Base-by-base conservation (phyloP, 2,888 invertebrate genomes). In the Tinea pellionella region DNA sequence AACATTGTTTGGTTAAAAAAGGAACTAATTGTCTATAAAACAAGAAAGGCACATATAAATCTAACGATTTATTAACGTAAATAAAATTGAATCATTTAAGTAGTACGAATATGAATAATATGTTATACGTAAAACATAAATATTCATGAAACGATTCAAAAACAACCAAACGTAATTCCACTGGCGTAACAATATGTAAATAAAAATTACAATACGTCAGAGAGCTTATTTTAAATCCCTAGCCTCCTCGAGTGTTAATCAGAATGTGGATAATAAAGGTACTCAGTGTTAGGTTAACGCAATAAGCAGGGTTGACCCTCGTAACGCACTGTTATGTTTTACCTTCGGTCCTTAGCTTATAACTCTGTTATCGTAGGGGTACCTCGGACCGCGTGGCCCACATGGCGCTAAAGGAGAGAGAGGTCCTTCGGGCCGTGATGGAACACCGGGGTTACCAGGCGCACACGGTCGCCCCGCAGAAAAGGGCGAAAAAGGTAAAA, bases 401-500 rank as follows among this genome's bases (percentile, higher is more conserved):
- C 85, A 88, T 67, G 92, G 92, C 42, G 83, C 84, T 19, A 93
- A 93, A 75, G 93, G 92, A 47, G 92, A 92, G 68, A 87, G 90
- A 29, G 91, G 92, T 0, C 86, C 80, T 61, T 75, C 90, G n/a
- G 94, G 94, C 42, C 88, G 91, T 63, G 91, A 92, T 61, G 94
- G 94, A 2, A 78, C 90, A 47, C 92, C 93, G 30, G 90, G 91
- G 62, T 68, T 89, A 65, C 79, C 89, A 63, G 77, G 90, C 74
- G 68, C 88, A 64, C 78, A 89, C 80, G 75, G 90, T 69, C 75
- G 86, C 65, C 91, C 92, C 60, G 93, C 93, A 9, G 92, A 91
- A 70, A 94, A 93, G 77, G 94, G 94, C 61, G 93, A 92, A 69
- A 92, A 93, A 80, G 91, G 92, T 74, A 90, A 88, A 71, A 24